Percentiles rank a stretch among this genome's conserved stretches.
phyloP scores from a whole-genome alignment of 2,113 vertebrate genomes.

The Chloroceryle aenea region DNA sequence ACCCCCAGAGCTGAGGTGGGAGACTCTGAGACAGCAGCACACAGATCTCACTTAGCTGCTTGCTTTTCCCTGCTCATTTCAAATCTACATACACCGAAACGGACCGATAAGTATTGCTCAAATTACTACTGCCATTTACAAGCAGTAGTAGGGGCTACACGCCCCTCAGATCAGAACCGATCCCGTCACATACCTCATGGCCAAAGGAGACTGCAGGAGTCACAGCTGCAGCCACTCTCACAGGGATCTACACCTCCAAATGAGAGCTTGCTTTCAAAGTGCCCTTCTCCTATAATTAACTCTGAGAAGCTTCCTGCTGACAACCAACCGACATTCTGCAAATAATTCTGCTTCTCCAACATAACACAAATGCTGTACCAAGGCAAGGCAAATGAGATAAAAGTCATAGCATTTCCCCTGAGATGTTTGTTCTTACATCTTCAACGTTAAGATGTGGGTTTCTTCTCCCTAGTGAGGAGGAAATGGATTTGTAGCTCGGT shows the following conservation, averaged over 20 bases:
- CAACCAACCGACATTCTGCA: background rate
- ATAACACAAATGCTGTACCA: background rate
- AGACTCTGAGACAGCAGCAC: rapidly evolving
- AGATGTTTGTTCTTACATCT: background rate
- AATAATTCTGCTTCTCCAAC: slow-evolving; percentile 1
- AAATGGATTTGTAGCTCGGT: background rate
- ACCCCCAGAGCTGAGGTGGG: background rate
- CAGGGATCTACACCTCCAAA: background rate
- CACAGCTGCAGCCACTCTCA: background rate
- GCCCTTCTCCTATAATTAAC: background rate
- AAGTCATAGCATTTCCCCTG: background rate
- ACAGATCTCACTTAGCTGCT: background rate
- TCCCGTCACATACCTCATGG: background rate
- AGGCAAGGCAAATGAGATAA: background rate
- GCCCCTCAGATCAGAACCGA: background rate
- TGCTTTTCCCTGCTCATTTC: background rate
- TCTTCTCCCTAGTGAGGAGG: background rate
- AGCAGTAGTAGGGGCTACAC: background rate
- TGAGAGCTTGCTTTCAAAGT: background rate
- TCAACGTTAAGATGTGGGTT: background rate
- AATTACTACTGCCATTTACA: background rate
- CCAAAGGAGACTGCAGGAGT: background rate
- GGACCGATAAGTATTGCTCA: background rate
- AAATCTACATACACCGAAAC: background rate
- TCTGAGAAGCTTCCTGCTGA: background rate